Evolutionary conservation across 2,888 invertebrate species (phyloP).

Genomic region (Cantharis nigra): DNA sequence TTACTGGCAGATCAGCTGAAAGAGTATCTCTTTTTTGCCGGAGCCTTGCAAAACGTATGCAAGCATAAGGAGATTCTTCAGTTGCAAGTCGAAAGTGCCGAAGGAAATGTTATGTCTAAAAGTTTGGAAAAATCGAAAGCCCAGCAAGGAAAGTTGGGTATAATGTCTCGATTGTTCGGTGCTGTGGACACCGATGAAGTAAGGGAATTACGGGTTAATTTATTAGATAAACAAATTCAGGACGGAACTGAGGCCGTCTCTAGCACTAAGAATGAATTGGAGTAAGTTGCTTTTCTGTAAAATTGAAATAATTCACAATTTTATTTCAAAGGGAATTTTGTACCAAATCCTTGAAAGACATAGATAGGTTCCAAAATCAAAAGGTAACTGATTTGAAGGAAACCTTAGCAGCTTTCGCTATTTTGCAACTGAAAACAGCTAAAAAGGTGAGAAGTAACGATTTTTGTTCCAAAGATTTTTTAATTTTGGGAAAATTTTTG

Average conservation of each 20-base stretch:
- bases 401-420: slow-evolving; percentile 70
- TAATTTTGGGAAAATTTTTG: not conserved
- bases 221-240: slow-evolving; percentile 69
- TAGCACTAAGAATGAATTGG: slow-evolving; percentile 62
- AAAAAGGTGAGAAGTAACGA: slow-evolving; percentile 63
- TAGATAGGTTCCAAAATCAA: slow-evolving; percentile 73
- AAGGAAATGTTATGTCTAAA: slow-evolving; percentile 60
- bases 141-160: slow-evolving; percentile 69
- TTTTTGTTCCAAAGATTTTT: not conserved
- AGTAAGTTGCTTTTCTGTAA: slow-evolving; percentile 56
- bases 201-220: slow-evolving; percentile 69
- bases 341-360: slow-evolving; percentile 67
- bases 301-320: not conserved
- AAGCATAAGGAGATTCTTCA: slow-evolving; percentile 75
- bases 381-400: slow-evolving; percentile 74
- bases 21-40: slow-evolving; percentile 79
- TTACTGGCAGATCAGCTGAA: slow-evolving; percentile 81
- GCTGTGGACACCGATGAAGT: slow-evolving; percentile 78
- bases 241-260: slow-evolving; percentile 64
- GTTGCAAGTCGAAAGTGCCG: slow-evolving; percentile 71
- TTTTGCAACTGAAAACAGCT: slow-evolving; percentile 73
- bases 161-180: slow-evolving; percentile 76
- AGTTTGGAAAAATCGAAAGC: slow-evolving; percentile 62
- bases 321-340: slow-evolving; percentile 66
- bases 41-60: slow-evolving; percentile 74